phyloP scores from a whole-genome alignment of 2,888 invertebrate species.

The Orchesellides sinensis region DNA sequence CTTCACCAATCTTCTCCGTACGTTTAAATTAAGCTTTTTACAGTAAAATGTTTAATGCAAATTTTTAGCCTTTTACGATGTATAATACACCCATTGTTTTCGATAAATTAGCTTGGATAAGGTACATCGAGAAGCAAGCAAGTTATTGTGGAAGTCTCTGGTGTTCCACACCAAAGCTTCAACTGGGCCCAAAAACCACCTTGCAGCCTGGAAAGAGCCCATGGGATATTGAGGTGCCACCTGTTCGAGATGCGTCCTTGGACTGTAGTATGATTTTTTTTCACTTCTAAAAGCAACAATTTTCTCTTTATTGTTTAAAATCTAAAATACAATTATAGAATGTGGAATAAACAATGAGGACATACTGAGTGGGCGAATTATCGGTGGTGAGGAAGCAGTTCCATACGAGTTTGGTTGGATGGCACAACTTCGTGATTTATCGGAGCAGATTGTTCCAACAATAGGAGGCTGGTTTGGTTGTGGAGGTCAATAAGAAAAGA shows the following conservation, averaged over 20 bases:
- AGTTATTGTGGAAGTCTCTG: not conserved
- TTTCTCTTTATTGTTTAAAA: no score
- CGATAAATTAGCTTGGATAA: not conserved
- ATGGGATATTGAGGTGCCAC: not conserved
- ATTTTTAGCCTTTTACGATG: no score
- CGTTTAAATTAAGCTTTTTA: no score
- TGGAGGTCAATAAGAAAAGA: slow-evolving; percentile 7
- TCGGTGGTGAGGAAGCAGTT: slow-evolving; percentile 20
- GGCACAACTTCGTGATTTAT: not conserved
- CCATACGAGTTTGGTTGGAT: slow-evolving; percentile 46
- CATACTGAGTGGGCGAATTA: not conserved
- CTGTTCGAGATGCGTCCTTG: not conserved
- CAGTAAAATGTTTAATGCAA: no score
- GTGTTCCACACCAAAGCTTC: not conserved
- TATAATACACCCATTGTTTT: no score
- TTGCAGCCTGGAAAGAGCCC: not conserved
- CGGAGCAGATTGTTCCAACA: no score
- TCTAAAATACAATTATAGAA: not conserved
- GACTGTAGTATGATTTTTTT: not conserved
- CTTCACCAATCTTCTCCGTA: not conserved
- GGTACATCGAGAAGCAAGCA: slow-evolving; percentile 4
- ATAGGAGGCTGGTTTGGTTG: not conserved
- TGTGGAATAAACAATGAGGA: not conserved
- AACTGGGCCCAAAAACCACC: not conserved
- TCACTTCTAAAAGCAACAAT: no score